Percentiles rank a stretch among this genome's conserved stretches.
Conservation (phyloP, 2,888 invertebrate genomes). For the Taphrorychus bicolor region DNA sequence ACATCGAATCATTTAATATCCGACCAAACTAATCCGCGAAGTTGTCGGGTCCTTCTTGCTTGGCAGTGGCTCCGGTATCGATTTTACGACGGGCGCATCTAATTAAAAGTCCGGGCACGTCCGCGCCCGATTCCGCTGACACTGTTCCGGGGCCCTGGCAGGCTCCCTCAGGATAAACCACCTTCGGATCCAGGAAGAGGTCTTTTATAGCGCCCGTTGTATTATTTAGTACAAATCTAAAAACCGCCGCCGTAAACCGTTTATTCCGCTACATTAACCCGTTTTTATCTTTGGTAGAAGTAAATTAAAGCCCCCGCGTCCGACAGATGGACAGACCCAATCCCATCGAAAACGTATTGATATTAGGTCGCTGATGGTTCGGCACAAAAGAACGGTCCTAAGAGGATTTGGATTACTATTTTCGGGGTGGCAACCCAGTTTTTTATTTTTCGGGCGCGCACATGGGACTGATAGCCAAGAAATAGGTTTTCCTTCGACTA, state of each 20-base stretch:
- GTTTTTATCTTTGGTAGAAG: conserved; percentile 12
- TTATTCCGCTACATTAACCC: conserved; percentile 23
- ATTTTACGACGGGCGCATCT: conserved; percentile 59
- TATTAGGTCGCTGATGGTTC: conserved; percentile 56
- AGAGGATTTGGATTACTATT: conserved; percentile 53
- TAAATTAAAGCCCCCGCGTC: conserved; percentile 36
- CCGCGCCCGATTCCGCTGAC: conserved; percentile 59
- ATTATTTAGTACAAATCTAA: conserved; percentile 10
- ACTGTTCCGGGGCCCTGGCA: conserved; percentile 54
- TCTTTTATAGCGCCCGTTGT: conserved; percentile 31
- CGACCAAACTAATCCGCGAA: conserved; percentile 18
- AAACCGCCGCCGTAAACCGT: conserved; percentile 9
- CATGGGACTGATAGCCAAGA: conserved; percentile 4
- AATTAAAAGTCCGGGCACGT: conserved; percentile 62
- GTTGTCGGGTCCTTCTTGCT: conserved; percentile 25
- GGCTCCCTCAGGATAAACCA: conserved; percentile 37
- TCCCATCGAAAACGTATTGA: conserved; percentile 52
- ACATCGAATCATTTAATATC: neutral
- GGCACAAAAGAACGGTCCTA: conserved; percentile 54
- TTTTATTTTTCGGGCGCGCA: conserved; percentile 51
- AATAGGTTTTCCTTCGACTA: neutral
- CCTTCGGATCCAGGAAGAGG: conserved; percentile 33
- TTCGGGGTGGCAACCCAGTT: conserved; percentile 48
- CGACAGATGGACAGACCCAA: conserved; percentile 47
- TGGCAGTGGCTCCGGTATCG: conserved; percentile 52